Conservation (phyloP, 2,113 vertebrate species). For the Etia nguti region DNA sequence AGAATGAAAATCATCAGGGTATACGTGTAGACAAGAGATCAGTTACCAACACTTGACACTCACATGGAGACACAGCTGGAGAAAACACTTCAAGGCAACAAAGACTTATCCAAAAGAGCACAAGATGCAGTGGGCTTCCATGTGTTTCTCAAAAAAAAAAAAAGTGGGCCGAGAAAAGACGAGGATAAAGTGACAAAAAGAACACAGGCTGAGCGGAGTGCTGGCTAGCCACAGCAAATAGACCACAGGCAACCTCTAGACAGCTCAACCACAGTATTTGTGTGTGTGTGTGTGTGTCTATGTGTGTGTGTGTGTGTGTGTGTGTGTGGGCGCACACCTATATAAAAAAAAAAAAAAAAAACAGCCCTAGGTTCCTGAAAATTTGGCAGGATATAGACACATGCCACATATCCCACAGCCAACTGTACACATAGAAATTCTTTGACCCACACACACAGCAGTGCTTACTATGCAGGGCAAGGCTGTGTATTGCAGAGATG, state of each 20-base stretch:
- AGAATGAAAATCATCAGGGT: neutral
- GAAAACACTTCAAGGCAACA: neutral
- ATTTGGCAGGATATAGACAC: conserved; percentile 43
- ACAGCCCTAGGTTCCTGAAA: conserved; percentile 13
- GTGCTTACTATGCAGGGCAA: conserved; percentile 90
- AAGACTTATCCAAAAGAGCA: neutral
- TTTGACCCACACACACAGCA: neutral
- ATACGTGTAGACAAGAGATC: neutral
- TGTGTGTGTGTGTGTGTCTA: neutral
- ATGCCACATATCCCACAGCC: conserved; percentile 23
- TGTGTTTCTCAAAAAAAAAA: neutral
- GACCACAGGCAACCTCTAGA: conserved; percentile 38
- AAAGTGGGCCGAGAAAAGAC: neutral
- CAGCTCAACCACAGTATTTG: neutral
- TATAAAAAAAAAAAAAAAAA: conserved; percentile 46
- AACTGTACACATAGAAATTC: neutral
- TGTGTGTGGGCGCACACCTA: neutral
- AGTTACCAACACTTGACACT: neutral
- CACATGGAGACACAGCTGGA: neutral
- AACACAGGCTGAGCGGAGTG: conserved; percentile 31
- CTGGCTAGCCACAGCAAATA: conserved; percentile 47
- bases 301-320: neutral
- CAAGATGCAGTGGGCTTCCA: neutral
- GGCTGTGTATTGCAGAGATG: conserved; percentile 87
- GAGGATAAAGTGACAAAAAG: neutral